Evolutionary conservation across 2,888 invertebrate genomes (phyloP).

Genomic region (Hemicrepidius hirtus): DNA sequence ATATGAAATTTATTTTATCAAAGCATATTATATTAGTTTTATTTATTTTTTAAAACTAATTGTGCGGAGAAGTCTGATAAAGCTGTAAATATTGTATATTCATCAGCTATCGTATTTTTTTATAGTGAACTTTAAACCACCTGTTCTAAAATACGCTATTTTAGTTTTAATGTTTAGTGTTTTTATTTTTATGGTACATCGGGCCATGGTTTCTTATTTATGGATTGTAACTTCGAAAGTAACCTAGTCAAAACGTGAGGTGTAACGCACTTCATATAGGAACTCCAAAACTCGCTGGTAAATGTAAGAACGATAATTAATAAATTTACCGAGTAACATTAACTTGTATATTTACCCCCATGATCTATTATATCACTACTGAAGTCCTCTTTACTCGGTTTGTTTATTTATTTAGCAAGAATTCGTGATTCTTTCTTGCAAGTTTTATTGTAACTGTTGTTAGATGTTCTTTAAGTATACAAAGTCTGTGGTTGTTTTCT

Average conservation of each 20-base stretch:
- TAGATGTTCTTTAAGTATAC: background rate
- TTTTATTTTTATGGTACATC: slow-evolving; percentile 61
- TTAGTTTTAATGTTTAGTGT: slow-evolving; percentile 54
- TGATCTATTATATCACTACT: slow-evolving; percentile 60
- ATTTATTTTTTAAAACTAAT: slow-evolving; percentile 57
- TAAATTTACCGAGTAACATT: slow-evolving; percentile 58
- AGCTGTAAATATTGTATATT: slow-evolving; percentile 71
- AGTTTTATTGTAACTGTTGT: slow-evolving; percentile 14
- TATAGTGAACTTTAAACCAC: slow-evolving; percentile 40
- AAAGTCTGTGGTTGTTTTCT: slow-evolving; percentile 8
- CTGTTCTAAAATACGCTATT: slow-evolving; percentile 35
- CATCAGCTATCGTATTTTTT: slow-evolving; percentile 64
- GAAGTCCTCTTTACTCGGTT: slow-evolving; percentile 51
- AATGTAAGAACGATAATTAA: slow-evolving; percentile 79
- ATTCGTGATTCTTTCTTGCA: slow-evolving; percentile 43
- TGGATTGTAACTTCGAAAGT: slow-evolving; percentile 71
- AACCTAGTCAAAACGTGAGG: slow-evolving; percentile 71
- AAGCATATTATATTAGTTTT: slow-evolving; percentile 57
- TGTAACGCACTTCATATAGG: slow-evolving; percentile 74
- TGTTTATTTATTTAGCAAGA: slow-evolving; percentile 60
- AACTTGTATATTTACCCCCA: slow-evolving; percentile 66
- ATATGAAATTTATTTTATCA: slow-evolving; percentile 62
- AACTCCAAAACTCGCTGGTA: slow-evolving; percentile 87
- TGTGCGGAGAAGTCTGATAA: slow-evolving; percentile 52
- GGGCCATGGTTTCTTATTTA: slow-evolving; percentile 64